Percentiles rank a stretch among this genome's conserved stretches.
Evolutionary conservation across 2,113 vertebrate species (phyloP).

Genomic region (Delphinus delphis): DNA sequence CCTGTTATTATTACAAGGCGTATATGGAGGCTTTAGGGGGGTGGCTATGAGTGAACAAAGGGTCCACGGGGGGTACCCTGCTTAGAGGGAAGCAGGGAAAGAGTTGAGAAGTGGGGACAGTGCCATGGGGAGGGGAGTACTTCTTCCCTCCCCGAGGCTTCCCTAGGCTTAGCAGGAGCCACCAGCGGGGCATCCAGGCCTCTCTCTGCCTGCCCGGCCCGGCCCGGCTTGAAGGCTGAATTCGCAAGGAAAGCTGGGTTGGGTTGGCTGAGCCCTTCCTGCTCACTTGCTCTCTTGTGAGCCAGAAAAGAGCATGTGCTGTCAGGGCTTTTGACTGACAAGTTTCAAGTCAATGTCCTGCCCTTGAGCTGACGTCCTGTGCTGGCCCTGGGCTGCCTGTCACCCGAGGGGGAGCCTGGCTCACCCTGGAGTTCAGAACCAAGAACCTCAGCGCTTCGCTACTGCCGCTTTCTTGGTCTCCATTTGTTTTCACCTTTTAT

Average conservation of each 20-base stretch:
- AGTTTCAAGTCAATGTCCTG: background rate
- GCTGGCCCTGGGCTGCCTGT: background rate
- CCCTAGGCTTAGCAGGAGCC: background rate
- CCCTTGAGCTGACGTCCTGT: background rate
- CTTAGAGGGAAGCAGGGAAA: background rate
- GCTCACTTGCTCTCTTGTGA: background rate
- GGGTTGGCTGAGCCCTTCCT: background rate
- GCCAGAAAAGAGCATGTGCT: background rate
- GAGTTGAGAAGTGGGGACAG: background rate
- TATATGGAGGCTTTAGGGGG: rapidly evolving
- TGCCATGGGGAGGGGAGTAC: background rate
- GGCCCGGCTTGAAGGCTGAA: background rate
- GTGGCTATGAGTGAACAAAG: background rate
- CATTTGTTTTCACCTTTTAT: background rate
- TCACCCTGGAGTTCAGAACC: background rate
- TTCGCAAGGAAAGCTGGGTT: background rate
- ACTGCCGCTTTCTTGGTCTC: background rate
- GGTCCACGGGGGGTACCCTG: background rate
- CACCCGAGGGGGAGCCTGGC: background rate
- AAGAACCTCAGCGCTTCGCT: background rate
- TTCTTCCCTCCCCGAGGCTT: no score
- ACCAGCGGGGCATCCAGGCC: background rate
- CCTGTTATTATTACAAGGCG: no score
- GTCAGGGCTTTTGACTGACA: background rate
- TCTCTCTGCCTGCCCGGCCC: no score